Evolutionary conservation across 2,797 vertebrate species (phyloP).

Genomic region (Pempheris klunzingeri): DNA sequence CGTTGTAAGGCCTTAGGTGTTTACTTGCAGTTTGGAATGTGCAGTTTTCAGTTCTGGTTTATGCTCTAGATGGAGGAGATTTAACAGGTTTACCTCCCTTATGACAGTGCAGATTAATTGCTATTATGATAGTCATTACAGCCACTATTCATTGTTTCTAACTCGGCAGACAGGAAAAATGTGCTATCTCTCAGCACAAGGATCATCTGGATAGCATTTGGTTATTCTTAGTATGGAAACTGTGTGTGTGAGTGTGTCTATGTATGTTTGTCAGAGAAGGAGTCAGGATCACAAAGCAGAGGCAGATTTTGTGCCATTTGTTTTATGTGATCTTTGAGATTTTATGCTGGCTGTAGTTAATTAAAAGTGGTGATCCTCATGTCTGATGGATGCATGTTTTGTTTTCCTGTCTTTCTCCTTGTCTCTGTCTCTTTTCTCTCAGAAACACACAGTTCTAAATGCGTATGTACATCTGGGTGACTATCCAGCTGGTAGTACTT

Average conservation of each 20-base stretch:
- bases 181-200: constrained; percentile 32
- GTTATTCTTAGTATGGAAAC: constrained; percentile 35
- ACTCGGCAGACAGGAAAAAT: constrained; percentile 31
- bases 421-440: constrained; percentile 12
- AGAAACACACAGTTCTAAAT: constrained; percentile 26
- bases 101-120: constrained; percentile 50
- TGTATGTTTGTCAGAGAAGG: constrained; percentile 14
- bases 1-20: constrained; percentile 54
- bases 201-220: constrained; percentile 43
- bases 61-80: constrained; percentile 43
- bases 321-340: constrained; percentile 12
- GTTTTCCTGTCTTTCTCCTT: constrained; percentile 28
- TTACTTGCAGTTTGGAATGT: constrained; percentile 52
- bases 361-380: constrained; percentile 22
- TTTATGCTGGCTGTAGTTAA: neutral
- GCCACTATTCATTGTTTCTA: constrained; percentile 38
- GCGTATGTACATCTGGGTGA: constrained; percentile 32
- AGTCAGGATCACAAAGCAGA: neutral
- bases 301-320: constrained; percentile 13
- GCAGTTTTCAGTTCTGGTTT: constrained; percentile 47
- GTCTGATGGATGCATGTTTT: constrained; percentile 19
- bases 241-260: constrained; percentile 13
- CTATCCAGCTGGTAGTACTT: constrained; percentile 26
- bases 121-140: constrained; percentile 54
- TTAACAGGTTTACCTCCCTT: constrained; percentile 54